Evolutionary conservation across 1,140 invertebrate genomes (phyloP).

Genomic region (Pectinophora gossypiella): DNA sequence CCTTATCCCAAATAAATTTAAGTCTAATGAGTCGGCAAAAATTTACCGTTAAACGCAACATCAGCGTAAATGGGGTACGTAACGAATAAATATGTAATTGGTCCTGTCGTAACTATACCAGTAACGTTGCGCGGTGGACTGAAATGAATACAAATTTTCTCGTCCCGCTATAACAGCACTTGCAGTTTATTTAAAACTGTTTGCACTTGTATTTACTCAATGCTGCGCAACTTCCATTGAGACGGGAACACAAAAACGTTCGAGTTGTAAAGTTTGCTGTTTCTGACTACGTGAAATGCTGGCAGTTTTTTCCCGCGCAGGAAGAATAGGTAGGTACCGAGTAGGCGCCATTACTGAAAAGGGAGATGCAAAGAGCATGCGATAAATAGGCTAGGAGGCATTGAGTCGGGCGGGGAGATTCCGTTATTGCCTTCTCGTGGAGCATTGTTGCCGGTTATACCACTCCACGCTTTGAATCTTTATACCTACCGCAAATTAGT

Average conservation of each 20-base stretch:
- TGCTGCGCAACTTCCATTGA: not conserved
- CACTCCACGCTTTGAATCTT: slow-evolving; percentile 16
- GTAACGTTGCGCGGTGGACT: not conserved
- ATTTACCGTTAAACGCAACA: not conserved
- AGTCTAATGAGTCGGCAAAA: not conserved
- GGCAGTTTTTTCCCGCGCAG: slow-evolving; percentile 11
- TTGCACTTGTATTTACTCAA: not conserved
- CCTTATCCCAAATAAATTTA: not conserved
- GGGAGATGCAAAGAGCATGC: slow-evolving; percentile 22
- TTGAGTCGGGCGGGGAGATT: slow-evolving; percentile 17
- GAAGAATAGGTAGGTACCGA: too few species aligned
- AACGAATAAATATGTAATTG: not conserved
- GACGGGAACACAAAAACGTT: not conserved
- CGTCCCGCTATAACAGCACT: not conserved
- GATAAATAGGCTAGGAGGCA: slow-evolving; percentile 30
- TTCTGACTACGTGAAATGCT: slow-evolving; percentile 10
- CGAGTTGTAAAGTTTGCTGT: slow-evolving; percentile 1
- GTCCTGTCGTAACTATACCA: not conserved
- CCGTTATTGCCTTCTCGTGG: slow-evolving; percentile 27
- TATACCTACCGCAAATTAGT: too few species aligned
- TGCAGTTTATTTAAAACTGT: not conserved
- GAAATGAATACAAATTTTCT: not conserved
- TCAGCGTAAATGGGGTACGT: not conserved
- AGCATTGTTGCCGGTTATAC: slow-evolving; percentile 16
- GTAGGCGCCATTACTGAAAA: slow-evolving; percentile 13